Base-by-base conservation (phyloP, 2,113 vertebrate genomes). In the Lophius piscatorius region DNA sequence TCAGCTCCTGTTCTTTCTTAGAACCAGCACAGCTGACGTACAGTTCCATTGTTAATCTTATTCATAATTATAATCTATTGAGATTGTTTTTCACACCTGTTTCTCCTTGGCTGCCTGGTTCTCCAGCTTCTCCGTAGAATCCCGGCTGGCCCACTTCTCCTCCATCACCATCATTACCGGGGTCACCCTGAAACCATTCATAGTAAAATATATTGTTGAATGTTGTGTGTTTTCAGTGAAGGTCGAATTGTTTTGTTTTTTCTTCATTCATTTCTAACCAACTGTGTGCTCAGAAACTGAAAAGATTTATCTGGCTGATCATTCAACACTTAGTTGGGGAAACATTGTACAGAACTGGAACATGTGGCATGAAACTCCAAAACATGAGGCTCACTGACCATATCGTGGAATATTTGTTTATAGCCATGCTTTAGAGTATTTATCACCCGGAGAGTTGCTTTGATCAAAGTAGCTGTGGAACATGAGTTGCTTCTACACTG, bases 51-150 rank as follows among this genome's bases (percentile, higher is more conserved):
- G 13, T 57, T 46, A 6, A 33, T 42, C 16, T 24, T 5, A 38
- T 62, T 39, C 26, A 40, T 55, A 17, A 26, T 45, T 29, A 28
- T 5, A 6, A 21, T 38, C 23, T 36, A 16, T 40, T 44, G 34
- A 20, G 13, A 17, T 58, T 24, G 16, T 47, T 62, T 61, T 47
- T 22, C 80, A 54, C 80, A 93, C 89, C 88, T 90, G 65, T 63
- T 62, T 51, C 60, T 77, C 92, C 91, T 70, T 83, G 38, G 36
- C 66, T 87, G 31, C 90, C 92, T n/a, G 42, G 33, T 22, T 93
- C 89, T 78, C 91, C 89, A 11, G 56, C 59, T 74, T 93, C 92
- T 56, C 90, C 86, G 3, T 91, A 91, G 69, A 93, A 93, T 49
- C 92, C 90, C 61, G 72, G 89, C 34, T 50, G 85, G 18, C 91